Conservation (phyloP, 2,113 vertebrate species). For the Apus apus region DNA sequence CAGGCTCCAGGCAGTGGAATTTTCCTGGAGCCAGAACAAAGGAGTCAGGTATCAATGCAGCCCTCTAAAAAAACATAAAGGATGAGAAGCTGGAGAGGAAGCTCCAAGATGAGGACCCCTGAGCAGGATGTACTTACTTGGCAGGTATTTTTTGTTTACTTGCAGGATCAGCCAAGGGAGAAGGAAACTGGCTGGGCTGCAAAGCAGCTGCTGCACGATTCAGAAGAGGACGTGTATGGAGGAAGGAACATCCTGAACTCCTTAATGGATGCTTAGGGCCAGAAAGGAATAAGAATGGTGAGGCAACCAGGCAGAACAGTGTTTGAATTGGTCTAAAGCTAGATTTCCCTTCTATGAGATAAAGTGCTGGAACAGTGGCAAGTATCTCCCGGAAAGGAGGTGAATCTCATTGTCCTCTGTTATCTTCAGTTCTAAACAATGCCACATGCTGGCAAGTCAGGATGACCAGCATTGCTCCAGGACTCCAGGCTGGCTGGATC, state of each 20-base stretch:
- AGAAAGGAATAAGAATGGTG: not conserved
- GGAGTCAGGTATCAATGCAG: constrained; percentile 2
- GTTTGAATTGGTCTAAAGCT: not conserved
- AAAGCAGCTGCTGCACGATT: not conserved
- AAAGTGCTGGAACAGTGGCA: not conserved
- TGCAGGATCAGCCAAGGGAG: not conserved
- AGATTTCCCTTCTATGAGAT: not conserved
- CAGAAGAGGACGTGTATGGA: not conserved
- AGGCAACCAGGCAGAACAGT: not conserved
- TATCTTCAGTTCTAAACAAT: not conserved
- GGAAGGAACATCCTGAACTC: not conserved
- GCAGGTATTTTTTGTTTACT: not conserved
- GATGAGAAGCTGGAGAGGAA: not conserved
- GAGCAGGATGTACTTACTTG: not conserved
- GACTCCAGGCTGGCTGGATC: not conserved
- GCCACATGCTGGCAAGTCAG: not conserved
- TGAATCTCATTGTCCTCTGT: not conserved
- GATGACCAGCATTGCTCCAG: not conserved
- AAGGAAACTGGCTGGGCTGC: not conserved
- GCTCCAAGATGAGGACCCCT: not conserved
- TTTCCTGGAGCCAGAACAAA: constrained; percentile 11
- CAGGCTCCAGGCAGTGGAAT: constrained; percentile 26
- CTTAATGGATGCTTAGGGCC: not conserved
- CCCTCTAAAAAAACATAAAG: not conserved
- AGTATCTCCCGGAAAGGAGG: not conserved